phyloP scores from a whole-genome alignment of 2,888 invertebrate genomes.

The Agrochola lota region DNA sequence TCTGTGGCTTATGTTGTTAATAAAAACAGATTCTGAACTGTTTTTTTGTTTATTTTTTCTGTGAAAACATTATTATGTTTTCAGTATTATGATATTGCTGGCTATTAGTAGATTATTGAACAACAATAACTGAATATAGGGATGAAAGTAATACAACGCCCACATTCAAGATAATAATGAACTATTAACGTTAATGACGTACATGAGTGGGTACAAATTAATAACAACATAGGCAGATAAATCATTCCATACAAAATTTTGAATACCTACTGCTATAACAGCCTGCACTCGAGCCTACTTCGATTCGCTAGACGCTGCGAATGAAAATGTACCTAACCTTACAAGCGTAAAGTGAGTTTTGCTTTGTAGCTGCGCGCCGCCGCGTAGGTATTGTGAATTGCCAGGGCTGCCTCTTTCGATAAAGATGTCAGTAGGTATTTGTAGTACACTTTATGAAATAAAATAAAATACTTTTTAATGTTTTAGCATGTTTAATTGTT shows the following conservation, averaged over 20 bases:
- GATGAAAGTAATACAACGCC: not conserved
- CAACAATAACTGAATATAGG: not conserved
- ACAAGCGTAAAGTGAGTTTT: no score
- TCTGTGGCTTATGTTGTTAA: constrained; percentile 4
- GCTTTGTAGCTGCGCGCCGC: no score
- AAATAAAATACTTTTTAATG: constrained; percentile 1
- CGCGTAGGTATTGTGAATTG: no score
- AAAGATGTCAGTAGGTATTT: no score
- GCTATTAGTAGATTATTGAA: not conserved
- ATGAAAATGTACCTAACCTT: no score
- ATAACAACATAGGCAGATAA: not conserved
- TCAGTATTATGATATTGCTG: not conserved
- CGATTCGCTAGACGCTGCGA: no score
- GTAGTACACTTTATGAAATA: not conserved
- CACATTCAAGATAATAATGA: not conserved
- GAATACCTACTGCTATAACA: no score
- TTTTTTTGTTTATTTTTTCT: not conserved
- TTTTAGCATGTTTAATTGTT: not conserved
- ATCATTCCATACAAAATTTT: no score
- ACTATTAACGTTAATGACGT: not conserved
- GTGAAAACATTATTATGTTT: not conserved
- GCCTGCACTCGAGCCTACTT: no score
- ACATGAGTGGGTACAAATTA: not conserved
- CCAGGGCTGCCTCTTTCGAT: not conserved
- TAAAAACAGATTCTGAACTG: not conserved